phyloP scores from a whole-genome alignment of 1,140 invertebrate genomes.

The Drosophila orena region DNA sequence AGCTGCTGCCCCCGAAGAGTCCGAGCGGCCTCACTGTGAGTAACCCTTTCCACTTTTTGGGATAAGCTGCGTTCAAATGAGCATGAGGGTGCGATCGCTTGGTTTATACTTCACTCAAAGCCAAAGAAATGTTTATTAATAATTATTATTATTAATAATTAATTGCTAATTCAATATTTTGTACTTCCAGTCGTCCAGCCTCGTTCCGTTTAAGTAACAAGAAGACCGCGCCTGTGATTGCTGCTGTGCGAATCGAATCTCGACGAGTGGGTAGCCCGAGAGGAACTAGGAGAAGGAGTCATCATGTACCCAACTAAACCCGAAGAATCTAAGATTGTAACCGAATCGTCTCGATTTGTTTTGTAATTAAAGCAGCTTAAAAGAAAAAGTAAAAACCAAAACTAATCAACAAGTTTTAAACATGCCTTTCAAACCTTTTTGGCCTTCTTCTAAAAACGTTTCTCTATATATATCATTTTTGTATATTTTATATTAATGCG shows the following conservation, averaged over 20 bases:
- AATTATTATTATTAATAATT: too few relatives aligned
- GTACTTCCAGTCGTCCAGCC: constrained; percentile 87
- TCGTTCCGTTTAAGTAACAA: constrained; percentile 86
- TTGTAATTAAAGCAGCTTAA: constrained; percentile 68
- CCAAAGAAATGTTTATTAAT: too few relatives aligned
- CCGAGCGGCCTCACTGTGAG: constrained; percentile 88
- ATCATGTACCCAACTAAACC: constrained; percentile 26
- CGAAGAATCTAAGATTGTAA: constrained; percentile 47
- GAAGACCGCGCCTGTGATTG: constrained; percentile 88
- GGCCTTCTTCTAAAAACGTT: constrained; percentile 24
- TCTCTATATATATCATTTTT: constrained; percentile 38
- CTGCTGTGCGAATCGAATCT: constrained; percentile 80
- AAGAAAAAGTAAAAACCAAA: constrained; percentile 45
- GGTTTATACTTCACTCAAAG: too few relatives aligned
- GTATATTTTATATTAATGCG: constrained; percentile 42
- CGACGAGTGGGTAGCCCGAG: constrained; percentile 37
- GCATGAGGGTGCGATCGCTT: too few relatives aligned
- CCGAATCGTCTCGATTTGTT: constrained; percentile 69
- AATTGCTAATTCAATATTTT: too few relatives aligned
- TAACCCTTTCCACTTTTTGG: background rate
- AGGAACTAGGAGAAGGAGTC: constrained; percentile 47
- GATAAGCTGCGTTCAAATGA: too few relatives aligned
- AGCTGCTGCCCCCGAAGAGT: constrained; percentile 82
- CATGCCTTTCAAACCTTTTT: constrained; percentile 5
- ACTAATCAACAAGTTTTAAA: constrained; percentile 30